These are phyloP conservation scores for Sminthurinus aureus DNA, from an alignment of 2,888 invertebrate genomes.

Conservation along the genomic window DNA sequence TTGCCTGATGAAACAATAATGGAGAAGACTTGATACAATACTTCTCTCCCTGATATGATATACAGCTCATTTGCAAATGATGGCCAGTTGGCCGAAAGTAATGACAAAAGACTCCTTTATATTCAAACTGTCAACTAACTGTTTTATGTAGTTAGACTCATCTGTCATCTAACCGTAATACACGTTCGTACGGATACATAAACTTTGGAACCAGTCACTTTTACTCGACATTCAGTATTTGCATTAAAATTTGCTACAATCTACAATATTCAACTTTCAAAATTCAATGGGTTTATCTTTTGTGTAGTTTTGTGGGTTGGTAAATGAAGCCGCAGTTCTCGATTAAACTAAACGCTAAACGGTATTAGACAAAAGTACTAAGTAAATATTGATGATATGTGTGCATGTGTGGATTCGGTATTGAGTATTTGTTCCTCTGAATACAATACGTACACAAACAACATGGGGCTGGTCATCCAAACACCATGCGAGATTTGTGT, in stretches of 20 bases:
- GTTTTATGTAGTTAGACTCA: not conserved
- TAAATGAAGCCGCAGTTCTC: not conserved
- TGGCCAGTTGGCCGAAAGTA: slow-evolving; percentile 18
- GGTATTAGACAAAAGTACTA: not conserved
- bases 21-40: too few relatives aligned
- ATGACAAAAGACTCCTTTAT: not conserved
- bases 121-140: not conserved
- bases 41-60: too few relatives aligned
- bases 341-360: not conserved
- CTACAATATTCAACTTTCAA: too few relatives aligned
- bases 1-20: not conserved
- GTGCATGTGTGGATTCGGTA: not conserved
- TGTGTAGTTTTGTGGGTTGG: too few relatives aligned
- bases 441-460: too few relatives aligned
- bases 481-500: not conserved
- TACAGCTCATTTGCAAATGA: slow-evolving; percentile 24
- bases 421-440: not conserved
- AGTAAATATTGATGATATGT: not conserved
- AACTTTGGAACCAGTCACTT: too few relatives aligned
- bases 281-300: too few relatives aligned
- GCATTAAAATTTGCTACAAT: too few relatives aligned
- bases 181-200: not conserved
- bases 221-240: too few relatives aligned
- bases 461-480: too few relatives aligned
- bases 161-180: not conserved